Evolutionary conservation across 2,797 vertebrate genomes (phyloP), one percentile per base, ranked within the genome.

Genomic region (Enteromius argenteus): DNA sequence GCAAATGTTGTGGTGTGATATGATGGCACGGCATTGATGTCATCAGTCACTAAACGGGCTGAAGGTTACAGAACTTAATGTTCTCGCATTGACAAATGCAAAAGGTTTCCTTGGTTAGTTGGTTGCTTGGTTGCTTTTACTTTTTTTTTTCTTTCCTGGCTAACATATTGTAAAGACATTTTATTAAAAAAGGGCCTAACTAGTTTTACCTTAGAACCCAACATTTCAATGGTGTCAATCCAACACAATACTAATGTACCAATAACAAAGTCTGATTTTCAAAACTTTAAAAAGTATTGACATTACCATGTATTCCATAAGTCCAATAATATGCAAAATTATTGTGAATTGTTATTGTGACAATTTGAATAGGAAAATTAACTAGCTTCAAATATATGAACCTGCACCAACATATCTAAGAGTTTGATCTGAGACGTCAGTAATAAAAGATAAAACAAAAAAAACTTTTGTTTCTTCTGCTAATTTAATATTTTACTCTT

Each of bases 1-100:
- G 87, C 83, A 90, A 90, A 90, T 90, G 51, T n/a, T 35, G 88
- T 68, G 84, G 86, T 80, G 32, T 80, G 58, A 58, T 46, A 68
- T 72, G 68, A 71, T 88, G 77, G 89, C 86, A 89, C 68, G 58
- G 4, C 60, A 85, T 74, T 85, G 82, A 86, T 86, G 87, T 90
- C 89, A 88, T 51, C 35, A 44, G 81, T 79, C 56, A 74, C 32
- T 37, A 81, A 69, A 32, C n/a, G 42, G 81, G 81, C 78, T 74
- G 46, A 14, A 84, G 73, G 85, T 87, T 80, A 81, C 27, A 83
- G 88, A 78, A 90, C 87, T 67, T 72, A 75, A 53, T 90, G 89
- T 91, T 85, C 89, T 80, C 44, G 11, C 49, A 23, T 74, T 46
- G 56, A 39, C 64, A 75, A 53, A 19, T 27, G 78, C 19, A 27